Evolutionary conservation across 2,797 vertebrate genomes (phyloP).

Genomic region (Rhinichthys osculus): DNA sequence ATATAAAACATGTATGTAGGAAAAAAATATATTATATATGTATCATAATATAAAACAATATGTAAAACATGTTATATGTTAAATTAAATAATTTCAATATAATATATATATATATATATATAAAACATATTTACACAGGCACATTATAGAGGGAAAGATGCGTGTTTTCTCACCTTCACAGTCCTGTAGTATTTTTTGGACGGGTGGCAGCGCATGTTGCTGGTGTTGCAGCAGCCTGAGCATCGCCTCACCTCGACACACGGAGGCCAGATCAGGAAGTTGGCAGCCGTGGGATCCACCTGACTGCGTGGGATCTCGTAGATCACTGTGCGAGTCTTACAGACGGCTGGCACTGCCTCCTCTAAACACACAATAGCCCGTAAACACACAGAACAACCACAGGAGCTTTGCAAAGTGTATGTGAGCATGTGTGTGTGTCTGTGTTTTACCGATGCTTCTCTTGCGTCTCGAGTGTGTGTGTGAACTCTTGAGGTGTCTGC

Average conservation of each 20-base stretch:
- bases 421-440: neutral
- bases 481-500: conserved; percentile 81
- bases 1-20: neutral
- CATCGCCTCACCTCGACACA: conserved; percentile 96
- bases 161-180: conserved; percentile 85
- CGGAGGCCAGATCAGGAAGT: conserved; percentile 96
- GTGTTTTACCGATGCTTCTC: conserved; percentile 87
- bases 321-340: conserved; percentile 91
- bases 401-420: too few species aligned
- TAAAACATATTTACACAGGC: neutral
- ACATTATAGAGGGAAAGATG: neutral
- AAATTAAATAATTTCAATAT: too few species aligned
- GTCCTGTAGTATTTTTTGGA: conserved; percentile 87
- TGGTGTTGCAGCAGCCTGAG: conserved; percentile 95
- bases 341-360: conserved; percentile 89
- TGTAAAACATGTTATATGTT: too few species aligned
- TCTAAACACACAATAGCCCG: conserved; percentile 69
- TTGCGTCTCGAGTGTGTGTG: conserved; percentile 85
- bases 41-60: too few species aligned
- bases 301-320: conserved; percentile 96
- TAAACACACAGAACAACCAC: neutral
- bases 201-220: conserved; percentile 89
- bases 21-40: too few species aligned
- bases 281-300: conserved; percentile 93
- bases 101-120: too few species aligned